Evolutionary conservation across 2,113 vertebrate species (phyloP).

Genomic region (Sinosuthora webbiana): DNA sequence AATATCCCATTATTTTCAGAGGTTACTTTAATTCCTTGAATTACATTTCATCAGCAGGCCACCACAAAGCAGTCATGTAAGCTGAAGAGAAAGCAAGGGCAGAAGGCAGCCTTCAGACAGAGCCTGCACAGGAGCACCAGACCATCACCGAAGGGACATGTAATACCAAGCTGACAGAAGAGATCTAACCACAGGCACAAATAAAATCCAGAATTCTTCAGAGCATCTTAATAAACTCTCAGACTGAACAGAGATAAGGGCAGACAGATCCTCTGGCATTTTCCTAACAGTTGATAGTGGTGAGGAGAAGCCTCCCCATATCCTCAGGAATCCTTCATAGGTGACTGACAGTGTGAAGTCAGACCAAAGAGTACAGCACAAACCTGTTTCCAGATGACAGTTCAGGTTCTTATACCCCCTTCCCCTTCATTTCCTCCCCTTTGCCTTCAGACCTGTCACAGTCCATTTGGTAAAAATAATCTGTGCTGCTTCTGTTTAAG

Average conservation of each 20-base stretch:
- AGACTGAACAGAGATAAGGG: not conserved
- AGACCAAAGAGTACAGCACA: not conserved
- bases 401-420: not conserved
- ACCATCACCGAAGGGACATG: not conserved
- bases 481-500: not conserved
- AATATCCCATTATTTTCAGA: not conserved
- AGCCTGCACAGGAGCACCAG: not conserved
- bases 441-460: not conserved
- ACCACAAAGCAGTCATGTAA: not conserved
- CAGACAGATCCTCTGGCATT: not conserved
- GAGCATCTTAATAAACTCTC: not conserved
- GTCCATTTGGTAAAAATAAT: not conserved
- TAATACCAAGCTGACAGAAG: not conserved
- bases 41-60: not conserved
- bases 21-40: not conserved
- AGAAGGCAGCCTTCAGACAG: not conserved
- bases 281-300: rapidly evolving
- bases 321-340: not conserved
- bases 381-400: not conserved
- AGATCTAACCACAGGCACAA: not conserved
- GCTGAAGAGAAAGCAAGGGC: not conserved
- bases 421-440: not conserved
- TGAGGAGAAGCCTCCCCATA: not conserved
- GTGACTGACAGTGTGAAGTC: not conserved
- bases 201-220: not conserved